Conservation (phyloP, 2,888 invertebrate species). For the Nymphalis polychloros region DNA sequence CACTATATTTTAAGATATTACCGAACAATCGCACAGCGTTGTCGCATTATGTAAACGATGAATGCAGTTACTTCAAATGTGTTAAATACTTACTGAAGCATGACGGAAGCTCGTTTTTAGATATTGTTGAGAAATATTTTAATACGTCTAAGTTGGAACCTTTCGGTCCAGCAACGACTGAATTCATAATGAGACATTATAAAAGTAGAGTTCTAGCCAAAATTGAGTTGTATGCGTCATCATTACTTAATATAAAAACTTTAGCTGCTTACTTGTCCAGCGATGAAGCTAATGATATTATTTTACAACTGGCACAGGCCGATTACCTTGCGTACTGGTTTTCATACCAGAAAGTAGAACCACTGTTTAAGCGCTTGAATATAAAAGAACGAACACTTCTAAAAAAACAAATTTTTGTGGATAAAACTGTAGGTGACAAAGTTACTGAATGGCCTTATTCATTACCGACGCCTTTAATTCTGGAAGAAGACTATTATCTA, state of each 20-base stretch:
- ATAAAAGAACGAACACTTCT: slow-evolving; percentile 47
- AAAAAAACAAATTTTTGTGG: slow-evolving; percentile 55
- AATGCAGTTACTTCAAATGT: slow-evolving; percentile 47
- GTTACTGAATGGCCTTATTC: slow-evolving; percentile 51
- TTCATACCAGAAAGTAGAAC: slow-evolving; percentile 54
- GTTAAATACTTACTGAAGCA: slow-evolving; percentile 52
- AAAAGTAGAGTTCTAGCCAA: slow-evolving; percentile 53
- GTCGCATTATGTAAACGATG: slow-evolving; percentile 42
- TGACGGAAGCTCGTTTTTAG: slow-evolving; percentile 51
- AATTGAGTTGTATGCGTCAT: slow-evolving; percentile 53
- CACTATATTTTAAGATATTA: slow-evolving; percentile 54
- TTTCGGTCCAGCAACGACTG: slow-evolving; percentile 48
- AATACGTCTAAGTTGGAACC: slow-evolving; percentile 35
- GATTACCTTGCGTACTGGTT: slow-evolving; percentile 53
- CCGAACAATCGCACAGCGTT: slow-evolving; percentile 42
- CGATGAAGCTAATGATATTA: slow-evolving; percentile 54
- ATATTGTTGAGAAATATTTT: slow-evolving; percentile 56
- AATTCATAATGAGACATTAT: slow-evolving; percentile 50
- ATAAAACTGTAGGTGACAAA: slow-evolving; percentile 48
- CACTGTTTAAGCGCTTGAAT: slow-evolving; percentile 52
- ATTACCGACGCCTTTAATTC: slow-evolving; percentile 37
- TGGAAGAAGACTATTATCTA: slow-evolving; percentile 6
- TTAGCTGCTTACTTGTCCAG: slow-evolving; percentile 49
- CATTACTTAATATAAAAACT: slow-evolving; percentile 51
- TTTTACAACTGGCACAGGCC: slow-evolving; percentile 52